Base-by-base conservation (phyloP, 2,888 invertebrate species). In the Lasius fuliginosus region DNA sequence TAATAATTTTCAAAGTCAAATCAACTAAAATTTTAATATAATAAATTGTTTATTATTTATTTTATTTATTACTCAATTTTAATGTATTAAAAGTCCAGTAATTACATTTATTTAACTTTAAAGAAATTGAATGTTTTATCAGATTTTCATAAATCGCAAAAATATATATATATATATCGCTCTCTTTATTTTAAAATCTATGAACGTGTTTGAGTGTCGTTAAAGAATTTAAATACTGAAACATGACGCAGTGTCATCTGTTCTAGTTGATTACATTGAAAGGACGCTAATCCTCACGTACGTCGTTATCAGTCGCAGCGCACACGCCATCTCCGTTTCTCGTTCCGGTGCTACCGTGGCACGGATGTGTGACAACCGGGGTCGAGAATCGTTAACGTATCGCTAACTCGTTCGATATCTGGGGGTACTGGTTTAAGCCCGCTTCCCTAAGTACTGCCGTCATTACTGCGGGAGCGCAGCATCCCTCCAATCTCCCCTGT, bases 331-430 rank as follows among this genome's bases (percentile, higher is more conserved):
- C 88, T 87, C 90, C 85, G 81, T 75, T 75, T 81, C 82, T 69
- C 81, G 85, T 83, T 85, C 77, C 81, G 82, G 65, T 84, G 83
- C 74, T 88, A 86, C 67, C 84, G n/a, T n/a, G 76, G 71, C 77
- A 46, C 68, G 69, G 79, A 84, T 85, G 83, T 86, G 87, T 58
- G 83, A 76, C 56, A 81, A 86, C 85, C 84, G 87, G 86, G 71
- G 85, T 84, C 87, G 86, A 84, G 89, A 90, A 93, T 93, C 92
- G 91, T 94, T 93, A 93, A 92, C 92, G 92, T 93, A 94, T 94
- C 93, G 91, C 92, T 90, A 92, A 92, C 91, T 92, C 90, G 91
- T 92, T 92, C 92, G 91, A 93, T 93, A 92, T 91, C 88, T 89
- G 85, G 85, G 73, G 85, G 73, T 86, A 86, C 88, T 86, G 86